phyloP scores from a whole-genome alignment of 53 echinoderm and acorn worm genomes.

The Patiria pectinifera region DNA sequence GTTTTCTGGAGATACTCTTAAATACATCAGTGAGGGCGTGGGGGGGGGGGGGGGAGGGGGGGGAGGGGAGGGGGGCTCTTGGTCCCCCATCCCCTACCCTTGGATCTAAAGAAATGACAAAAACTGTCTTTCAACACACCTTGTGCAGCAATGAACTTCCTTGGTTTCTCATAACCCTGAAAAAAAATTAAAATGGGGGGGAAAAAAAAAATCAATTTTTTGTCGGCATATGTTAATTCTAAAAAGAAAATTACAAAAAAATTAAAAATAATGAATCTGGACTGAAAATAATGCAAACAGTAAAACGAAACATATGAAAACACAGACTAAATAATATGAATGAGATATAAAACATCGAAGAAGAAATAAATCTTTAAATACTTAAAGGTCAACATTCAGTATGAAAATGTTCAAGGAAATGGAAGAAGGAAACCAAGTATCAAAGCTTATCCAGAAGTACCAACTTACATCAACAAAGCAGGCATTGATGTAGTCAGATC shows the following conservation, averaged over 20 bases:
- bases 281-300: not conserved
- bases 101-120: not conserved
- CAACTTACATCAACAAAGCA: conserved; percentile 91
- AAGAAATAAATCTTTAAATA: not conserved
- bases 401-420: not conserved
- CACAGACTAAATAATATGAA: not conserved
- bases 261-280: not conserved
- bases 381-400: not conserved
- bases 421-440: no score
- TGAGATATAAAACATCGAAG: not conserved
- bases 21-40: no score
- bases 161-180: conserved; percentile 80
- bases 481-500: conserved; percentile 96
- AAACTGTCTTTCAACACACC: conserved; percentile 59
- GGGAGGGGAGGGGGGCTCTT: no score
- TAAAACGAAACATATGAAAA: not conserved
- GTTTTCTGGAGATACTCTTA: no score
- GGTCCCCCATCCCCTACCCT: no score
- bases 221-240: not conserved
- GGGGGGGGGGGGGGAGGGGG: no score
- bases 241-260: not conserved
- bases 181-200: no score
- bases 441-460: not conserved
- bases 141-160: conserved; percentile 96
- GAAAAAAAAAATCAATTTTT: no score